Conservation (phyloP, 2,113 vertebrate species). For the Indri indri region DNA sequence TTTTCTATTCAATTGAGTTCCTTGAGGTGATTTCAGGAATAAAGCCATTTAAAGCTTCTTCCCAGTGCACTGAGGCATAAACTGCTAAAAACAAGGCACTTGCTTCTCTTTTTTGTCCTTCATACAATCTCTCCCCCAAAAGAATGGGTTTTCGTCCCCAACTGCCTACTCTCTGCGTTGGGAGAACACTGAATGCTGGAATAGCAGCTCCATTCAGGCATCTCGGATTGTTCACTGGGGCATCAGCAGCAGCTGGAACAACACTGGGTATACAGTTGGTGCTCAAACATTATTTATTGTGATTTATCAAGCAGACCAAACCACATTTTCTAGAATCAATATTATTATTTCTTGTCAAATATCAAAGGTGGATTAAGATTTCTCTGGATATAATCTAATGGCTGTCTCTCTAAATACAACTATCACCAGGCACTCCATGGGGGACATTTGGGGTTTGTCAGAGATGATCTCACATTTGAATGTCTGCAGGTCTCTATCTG, state of each 20-base stretch:
- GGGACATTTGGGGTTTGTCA: neutral
- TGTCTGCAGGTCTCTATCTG: no score
- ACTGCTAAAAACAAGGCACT: neutral
- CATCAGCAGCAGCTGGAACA: neutral
- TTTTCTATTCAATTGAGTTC: slow-evolving; percentile 25
- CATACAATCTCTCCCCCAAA: neutral
- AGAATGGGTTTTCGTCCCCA: neutral
- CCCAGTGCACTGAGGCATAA: neutral
- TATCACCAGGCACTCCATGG: no score
- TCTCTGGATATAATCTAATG: neutral
- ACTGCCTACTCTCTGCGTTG: neutral
- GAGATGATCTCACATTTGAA: neutral
- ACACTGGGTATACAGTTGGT: accelerated
- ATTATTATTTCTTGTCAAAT: neutral
- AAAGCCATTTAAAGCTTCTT: neutral
- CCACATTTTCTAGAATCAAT: neutral
- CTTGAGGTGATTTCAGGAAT: slow-evolving; percentile 16
- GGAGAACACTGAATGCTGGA: neutral
- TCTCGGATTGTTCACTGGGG: neutral
- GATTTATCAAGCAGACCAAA: neutral
- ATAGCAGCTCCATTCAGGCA: neutral
- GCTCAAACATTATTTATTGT: neutral
- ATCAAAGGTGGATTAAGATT: neutral
- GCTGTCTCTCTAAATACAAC: neutral
- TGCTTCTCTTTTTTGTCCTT: neutral